Evolutionary conservation across 1,140 invertebrate species (phyloP), one percentile per base, ranked within the genome.

Genomic region (Calephelis nemesis): DNA sequence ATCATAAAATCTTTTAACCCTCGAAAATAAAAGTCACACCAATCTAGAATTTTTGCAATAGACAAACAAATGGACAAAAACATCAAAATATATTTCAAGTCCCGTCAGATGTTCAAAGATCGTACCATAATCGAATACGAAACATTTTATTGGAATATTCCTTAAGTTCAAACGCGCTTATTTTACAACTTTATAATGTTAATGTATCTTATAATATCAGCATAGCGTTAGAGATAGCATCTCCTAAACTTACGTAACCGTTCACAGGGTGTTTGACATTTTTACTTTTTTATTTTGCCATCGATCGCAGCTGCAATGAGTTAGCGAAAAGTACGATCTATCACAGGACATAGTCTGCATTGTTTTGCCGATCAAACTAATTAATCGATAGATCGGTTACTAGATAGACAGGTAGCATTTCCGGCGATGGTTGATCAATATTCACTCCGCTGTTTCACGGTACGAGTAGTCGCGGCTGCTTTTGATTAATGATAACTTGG

Each of bases 361-460:
- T 87, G 87, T 85, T 81, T 74, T 64, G 74, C 71, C 63, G 81
- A 88, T 88, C 82, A 70, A 79, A 79, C 79, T 85, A 90, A 90
- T 90, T 90, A 90, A 88, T 82, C 82, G 80, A 74, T 83, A 87
- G 85, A 90, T 89, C 82, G 79, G 70, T 65, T 71, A 73, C 71
- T 84, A 83, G 88, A 90, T 90, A 83, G 78, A 65, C 78, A 84
- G 76, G 84, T 85, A 87, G 82, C 84, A 71, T 86, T 90, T 90
- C 88, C 88, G 87, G 86, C 82, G 83, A 84, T 82, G 77, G 85
- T 87, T 85, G 85, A 77, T 88, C 83, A 86, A 85, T 88, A 87
- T 82, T 84, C 83, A 79, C 74, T 73, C 63, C 71, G 66, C 74
- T 68, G 74, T 80, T 81, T 60, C 39, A 60, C 54, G 54, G 54